These are phyloP conservation scores for Dendrocopos noguchii DNA, from an alignment of 2,113 vertebrate genomes.

Conservation along the genomic window DNA sequence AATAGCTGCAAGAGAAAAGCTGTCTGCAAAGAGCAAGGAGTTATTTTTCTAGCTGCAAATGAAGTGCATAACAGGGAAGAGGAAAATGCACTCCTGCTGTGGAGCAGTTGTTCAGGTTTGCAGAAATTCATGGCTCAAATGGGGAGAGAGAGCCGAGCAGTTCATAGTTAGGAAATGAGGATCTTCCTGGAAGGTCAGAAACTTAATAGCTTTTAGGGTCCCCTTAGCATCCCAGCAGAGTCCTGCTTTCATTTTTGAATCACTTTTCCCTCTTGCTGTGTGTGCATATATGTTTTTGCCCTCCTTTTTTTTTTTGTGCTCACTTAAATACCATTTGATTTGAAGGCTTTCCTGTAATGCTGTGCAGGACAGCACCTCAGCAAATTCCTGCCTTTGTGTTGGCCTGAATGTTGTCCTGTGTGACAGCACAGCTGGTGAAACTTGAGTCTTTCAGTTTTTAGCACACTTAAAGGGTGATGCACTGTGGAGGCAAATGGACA, in stretches of 20 bases:
- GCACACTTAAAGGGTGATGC: not conserved
- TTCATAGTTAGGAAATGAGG: not conserved
- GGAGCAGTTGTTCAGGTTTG: not conserved
- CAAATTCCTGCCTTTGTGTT: not conserved
- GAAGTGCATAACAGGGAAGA: not conserved
- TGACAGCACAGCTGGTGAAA: not conserved
- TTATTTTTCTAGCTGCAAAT: not conserved
- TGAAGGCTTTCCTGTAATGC: not conserved
- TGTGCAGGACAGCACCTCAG: not conserved
- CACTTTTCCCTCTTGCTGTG: not conserved
- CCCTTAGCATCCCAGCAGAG: not conserved
- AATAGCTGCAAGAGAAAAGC: not conserved
- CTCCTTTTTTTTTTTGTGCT: not conserved
- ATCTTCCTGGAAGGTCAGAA: not conserved
- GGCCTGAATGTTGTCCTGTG: not conserved
- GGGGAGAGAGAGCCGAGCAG: not conserved
- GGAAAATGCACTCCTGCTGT: not conserved
- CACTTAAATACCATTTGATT: not conserved
- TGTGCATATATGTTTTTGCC: not conserved
- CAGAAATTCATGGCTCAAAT: not conserved
- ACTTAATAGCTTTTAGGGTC: not conserved
- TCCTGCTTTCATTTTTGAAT: conserved; percentile 17
- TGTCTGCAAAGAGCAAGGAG: not conserved
- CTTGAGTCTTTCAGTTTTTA: not conserved
- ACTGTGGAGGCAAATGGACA: not conserved